Base-by-base conservation (phyloP, 2,888 invertebrate species). In the Operophtera brumata region DNA sequence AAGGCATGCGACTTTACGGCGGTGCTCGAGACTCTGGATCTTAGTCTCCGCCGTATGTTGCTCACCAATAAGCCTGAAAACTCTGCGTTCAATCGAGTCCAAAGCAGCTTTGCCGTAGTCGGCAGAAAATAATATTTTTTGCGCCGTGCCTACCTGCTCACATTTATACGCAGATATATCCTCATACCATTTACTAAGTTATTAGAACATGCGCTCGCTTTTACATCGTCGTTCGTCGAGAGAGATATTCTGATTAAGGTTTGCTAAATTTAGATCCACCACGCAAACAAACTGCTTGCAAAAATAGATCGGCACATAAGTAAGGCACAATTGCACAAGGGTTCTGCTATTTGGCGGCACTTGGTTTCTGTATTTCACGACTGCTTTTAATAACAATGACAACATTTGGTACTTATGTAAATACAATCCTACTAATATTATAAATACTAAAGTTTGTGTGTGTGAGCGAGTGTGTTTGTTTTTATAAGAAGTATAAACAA, bases 201-300 rank as follows among this genome's bases (percentile, higher is more conserved):
- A 71, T 70, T 62, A 69, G 69, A 66, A 69, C 66, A 69, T 67
- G 67, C 64, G 62, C 63, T 66, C 70, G 66, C 64, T 65, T 69
- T 67, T 66, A 70, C 70, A 69, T 59, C 67, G 57, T 64, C 70
- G 72, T 67, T 71, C 69, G 75, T 67, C 70, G 75, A 69, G 72
- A 71, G 71, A 77, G 71, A 77, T 81, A 81, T 82, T 82, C 78
- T 78, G 80, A 81, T 82, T 81, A 82, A 80, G 73, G 70, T 70
- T 75, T 62, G 72, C 79, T 84, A 83, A 78, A 80, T 75, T 75
- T 83, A 82, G 75, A 69, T 57, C 71, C 64, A 78, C 79, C 82
- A 83, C 80, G 80, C 83, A 84, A 84, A 83, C 83, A 84, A 81
- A 82, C 83, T 80, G 70, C 61, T 59, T 62, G 61, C 76, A 73